Evolutionary conservation across 2,797 vertebrate species (phyloP), one percentile per base, ranked within the genome.

Genomic region (Pampus argenteus): DNA sequence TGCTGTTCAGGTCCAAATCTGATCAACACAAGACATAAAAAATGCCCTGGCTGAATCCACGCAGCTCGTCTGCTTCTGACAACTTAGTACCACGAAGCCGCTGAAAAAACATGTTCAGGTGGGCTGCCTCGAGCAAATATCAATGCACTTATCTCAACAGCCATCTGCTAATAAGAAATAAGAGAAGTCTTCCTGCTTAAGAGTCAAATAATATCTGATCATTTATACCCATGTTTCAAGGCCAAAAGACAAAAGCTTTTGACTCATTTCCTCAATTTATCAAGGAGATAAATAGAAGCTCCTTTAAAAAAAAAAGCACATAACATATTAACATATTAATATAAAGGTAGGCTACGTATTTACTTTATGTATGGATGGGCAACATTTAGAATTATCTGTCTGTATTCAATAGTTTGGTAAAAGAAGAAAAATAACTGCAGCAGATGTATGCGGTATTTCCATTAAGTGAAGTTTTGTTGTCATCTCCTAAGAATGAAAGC

Each of bases 121-220:
- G 15, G 15, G 17, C 6, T 2, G 17, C 40, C 40, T 18, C 40
- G 3, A 44, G 40, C 17, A 44, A 44, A 10, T n/a, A 44, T 44
- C 40, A 44, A 18, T 44, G 17, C 6, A 44, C 6, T 18, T 44
- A 25, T 40, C 8, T 59, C 50, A 51, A 78, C 55, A 68, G 36
- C 55, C 70, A 61, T 71, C 57, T 74, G 62, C 61, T 66, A 51
- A 58, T 63, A 51, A 71, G 25, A 40, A 54, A 34, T 47, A 70
- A 78, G 28, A 60, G 59, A 70, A 49, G 17, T n/a, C n/a, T 31
- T 66, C 36, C 51, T n/a, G 61, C 61, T 60, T 40, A 68, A 49
- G 60, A 50, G 42, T 49, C 38, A 48, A 4, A 61, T 48, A 15
- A 47, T 49, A 17, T 60, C 20, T 34, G 20, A 54, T 79, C 52